Base-by-base conservation (phyloP, 2,888 invertebrate species). In the Sphinx pinastri region DNA sequence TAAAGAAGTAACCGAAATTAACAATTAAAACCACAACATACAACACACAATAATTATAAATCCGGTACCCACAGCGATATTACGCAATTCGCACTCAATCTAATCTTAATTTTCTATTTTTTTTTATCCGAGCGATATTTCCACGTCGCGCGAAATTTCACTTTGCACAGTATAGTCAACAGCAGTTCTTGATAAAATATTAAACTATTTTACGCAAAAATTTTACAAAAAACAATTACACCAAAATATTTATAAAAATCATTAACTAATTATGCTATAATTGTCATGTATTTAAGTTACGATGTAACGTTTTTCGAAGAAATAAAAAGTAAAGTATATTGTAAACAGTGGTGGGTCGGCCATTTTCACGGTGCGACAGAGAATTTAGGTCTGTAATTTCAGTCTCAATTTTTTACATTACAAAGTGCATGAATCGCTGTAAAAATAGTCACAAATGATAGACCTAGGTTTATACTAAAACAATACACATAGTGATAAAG, bases 281-380 rank as follows among this genome's bases (percentile, higher is more conserved):
- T 77, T 77, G 80, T 31, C 72, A 71, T 45, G 52, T n/a, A 59
- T 70, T 84, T 83, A 80, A 72, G 78, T 84, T 74, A 86, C 78
- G 72, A 84, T 80, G 66, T 74, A 81, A 77, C 72, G 68, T 70
- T 77, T 82, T 84, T 84, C 79, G 51, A 81, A 74, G 74, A 78
- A 81, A 82, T 69, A 84, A 91, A 89, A 86, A 85, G 85, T 81
- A 79, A 80, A 82, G 85, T 92, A 86, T 90, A 85, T 95, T 95
- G 95, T 90, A 91, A 93, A 92, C 90, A 94, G 95, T 95, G 95
- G 95, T 95, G 94, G 94, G 95, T 95, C 96, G 95, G 95, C 96
- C 96, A 96, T 96, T 95, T 95, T 95, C 94, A 94, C 94, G 95
- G 95, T 94, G 95, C 93, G 95, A 95, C 95, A 95, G 95, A 95